Percentiles rank a stretch among this genome's conserved stretches.
Evolutionary conservation across 1,140 invertebrate species (phyloP).

Genomic region (Drosophila lini): DNA sequence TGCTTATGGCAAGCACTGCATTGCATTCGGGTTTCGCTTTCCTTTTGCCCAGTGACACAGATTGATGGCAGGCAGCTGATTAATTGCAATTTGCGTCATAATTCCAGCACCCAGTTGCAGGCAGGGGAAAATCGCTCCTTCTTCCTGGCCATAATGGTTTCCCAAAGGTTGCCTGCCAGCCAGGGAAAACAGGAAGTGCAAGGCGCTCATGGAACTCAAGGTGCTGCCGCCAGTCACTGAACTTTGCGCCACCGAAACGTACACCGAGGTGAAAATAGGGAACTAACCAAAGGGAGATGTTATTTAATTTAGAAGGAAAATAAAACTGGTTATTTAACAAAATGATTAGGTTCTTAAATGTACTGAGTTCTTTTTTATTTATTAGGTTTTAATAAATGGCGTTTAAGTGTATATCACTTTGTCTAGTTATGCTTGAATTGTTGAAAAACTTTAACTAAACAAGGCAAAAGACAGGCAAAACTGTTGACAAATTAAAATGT

Average conservation of each 20-base stretch:
- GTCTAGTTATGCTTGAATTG: background rate
- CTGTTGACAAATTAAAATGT: background rate
- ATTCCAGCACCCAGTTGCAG: constrained; percentile 24
- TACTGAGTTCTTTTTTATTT: too few relatives aligned
- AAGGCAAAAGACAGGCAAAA: too few relatives aligned
- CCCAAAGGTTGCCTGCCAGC: constrained; percentile 50
- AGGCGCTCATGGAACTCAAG: constrained; percentile 49
- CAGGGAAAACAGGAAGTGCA: constrained; percentile 64
- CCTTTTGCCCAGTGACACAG: constrained; percentile 75
- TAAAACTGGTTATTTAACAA: too few relatives aligned
- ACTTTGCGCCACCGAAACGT: constrained; percentile 14
- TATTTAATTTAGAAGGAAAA: too few relatives aligned
- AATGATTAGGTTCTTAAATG: too few relatives aligned
- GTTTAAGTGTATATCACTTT: background rate
- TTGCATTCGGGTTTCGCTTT: constrained; percentile 69
- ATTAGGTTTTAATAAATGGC: too few relatives aligned
- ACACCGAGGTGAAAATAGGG: background rate
- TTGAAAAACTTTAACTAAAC: background rate
- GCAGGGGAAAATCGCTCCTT: background rate
- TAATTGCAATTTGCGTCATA: constrained; percentile 50
- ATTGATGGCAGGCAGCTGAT: constrained; percentile 60
- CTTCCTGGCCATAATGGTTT: constrained; percentile 22
- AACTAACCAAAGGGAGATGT: background rate
- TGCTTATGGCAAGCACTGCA: constrained; percentile 19
- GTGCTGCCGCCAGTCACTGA: constrained; percentile 64